Conservation (phyloP, 2,888 invertebrate genomes). For the Halocaridina rubra region DNA sequence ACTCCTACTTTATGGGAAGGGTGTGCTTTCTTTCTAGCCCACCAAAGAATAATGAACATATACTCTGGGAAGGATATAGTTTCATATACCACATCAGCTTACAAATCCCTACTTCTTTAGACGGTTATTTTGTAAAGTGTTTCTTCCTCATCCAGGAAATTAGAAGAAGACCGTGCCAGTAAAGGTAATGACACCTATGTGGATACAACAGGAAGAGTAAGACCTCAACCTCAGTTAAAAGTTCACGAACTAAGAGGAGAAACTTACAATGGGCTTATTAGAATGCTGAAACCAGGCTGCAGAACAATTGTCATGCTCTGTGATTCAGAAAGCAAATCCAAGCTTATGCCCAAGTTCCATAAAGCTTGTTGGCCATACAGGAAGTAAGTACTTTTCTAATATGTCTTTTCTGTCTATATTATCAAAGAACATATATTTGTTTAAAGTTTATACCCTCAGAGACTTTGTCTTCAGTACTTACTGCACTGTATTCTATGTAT, state of each 20-base stretch:
- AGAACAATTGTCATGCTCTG: constrained; percentile 91
- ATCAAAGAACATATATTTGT: too few species aligned
- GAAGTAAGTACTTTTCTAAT: constrained; percentile 75
- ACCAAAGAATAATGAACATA: too few species aligned
- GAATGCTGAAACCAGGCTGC: constrained; percentile 93
- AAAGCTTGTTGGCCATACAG: constrained; percentile 95
- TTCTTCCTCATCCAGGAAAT: constrained; percentile 68
- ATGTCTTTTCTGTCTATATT: background rate
- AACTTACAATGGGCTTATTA: constrained; percentile 93
- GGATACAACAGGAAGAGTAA: constrained; percentile 19
- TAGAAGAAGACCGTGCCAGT: constrained; percentile 73
- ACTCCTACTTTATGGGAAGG: too few species aligned
- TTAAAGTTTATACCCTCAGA: too few species aligned
- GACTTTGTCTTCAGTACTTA: too few species aligned
- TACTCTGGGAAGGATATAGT: too few species aligned
- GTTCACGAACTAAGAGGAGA: constrained; percentile 93
- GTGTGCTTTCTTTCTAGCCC: too few species aligned
- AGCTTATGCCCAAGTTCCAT: constrained; percentile 90
- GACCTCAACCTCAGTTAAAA: constrained; percentile 74
- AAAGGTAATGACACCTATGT: constrained; percentile 9
- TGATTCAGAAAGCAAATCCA: constrained; percentile 87
- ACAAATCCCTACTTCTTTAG: too few species aligned
- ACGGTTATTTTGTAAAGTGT: background rate
- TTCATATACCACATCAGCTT: too few species aligned
- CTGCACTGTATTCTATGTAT: too few species aligned